These are phyloP conservation scores for Myotis vivesi DNA, from an alignment of 2,797 vertebrate genomes.

Conservation along the genomic window DNA sequence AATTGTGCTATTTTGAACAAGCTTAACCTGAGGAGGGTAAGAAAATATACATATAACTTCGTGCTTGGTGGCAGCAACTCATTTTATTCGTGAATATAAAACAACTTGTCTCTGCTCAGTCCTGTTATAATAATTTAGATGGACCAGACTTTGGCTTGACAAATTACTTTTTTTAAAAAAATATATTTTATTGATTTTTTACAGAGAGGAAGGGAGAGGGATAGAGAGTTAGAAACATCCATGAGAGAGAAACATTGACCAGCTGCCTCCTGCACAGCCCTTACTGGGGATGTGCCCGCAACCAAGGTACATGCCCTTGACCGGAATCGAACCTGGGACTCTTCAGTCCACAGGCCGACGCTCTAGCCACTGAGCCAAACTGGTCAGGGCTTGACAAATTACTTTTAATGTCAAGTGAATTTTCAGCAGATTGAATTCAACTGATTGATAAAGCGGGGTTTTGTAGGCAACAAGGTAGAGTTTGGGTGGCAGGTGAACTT, in stretches of 20 bases:
- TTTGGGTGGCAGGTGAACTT: not conserved
- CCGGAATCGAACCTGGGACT: too few species aligned
- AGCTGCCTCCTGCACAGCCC: too few species aligned
- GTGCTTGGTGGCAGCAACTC: not conserved
- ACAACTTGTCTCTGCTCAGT: not conserved
- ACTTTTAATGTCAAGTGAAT: not conserved
- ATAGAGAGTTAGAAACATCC: too few species aligned
- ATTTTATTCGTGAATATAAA: constrained; percentile 22
- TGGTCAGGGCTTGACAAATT: not conserved
- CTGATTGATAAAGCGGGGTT: not conserved
- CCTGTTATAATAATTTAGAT: not conserved
- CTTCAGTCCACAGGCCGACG: too few species aligned
- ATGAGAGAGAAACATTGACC: too few species aligned
- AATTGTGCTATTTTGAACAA: constrained; percentile 37
- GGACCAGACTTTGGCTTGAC: not conserved
- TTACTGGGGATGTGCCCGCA: too few species aligned
- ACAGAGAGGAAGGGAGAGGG: too few species aligned
- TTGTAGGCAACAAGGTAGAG: not conserved
- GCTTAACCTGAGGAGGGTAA: not conserved
- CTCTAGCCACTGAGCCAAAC: too few species aligned
- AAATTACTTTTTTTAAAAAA: not conserved
- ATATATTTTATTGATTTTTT: too few species aligned
- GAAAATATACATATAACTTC: not conserved
- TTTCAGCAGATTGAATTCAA: not conserved
- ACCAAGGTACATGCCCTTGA: too few species aligned